A percentile compares a stretch with the other conserved stretches of the same genome.
Conservation (phyloP, 2,797 vertebrate genomes). For the Paramormyrops hopkinsi region DNA sequence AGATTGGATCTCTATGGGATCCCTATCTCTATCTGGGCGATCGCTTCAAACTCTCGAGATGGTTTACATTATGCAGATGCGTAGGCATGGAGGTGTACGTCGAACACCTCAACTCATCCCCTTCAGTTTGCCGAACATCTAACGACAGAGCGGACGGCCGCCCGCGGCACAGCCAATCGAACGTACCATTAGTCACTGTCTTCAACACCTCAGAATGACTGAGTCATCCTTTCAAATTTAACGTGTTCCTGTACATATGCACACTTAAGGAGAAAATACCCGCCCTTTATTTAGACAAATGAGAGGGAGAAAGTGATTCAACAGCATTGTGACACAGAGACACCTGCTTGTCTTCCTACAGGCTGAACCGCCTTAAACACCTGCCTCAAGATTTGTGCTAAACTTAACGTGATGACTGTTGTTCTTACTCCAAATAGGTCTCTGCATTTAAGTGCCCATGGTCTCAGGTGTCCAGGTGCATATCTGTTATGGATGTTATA, state of each 20-base stretch:
- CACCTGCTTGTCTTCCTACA: neutral
- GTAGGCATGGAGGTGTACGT: neutral
- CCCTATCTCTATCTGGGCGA: neutral
- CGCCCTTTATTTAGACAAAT: constrained; percentile 13
- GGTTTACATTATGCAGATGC: neutral
- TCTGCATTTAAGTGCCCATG: neutral
- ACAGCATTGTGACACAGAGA: neutral
- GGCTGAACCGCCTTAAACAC: neutral
- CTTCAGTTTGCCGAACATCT: neutral
- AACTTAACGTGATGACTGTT: neutral
- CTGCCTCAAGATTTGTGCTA: neutral
- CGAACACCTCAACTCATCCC: neutral
- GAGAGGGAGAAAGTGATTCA: neutral
- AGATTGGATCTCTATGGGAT: neutral
- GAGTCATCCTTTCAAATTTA: constrained; percentile 11
- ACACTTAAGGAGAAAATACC: neutral
- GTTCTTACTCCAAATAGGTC: neutral
- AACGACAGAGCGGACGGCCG: neutral
- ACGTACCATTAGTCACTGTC: constrained; percentile 6
- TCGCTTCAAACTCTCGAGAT: neutral
- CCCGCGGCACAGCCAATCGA: neutral
- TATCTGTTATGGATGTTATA: neutral
- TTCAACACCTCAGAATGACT: neutral
- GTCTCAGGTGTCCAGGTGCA: neutral
- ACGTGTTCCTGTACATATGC: neutral